Evolutionary conservation across 2,113 vertebrate genomes (phyloP), one percentile per base, ranked within the genome.

Genomic region (Pangasianodon gigas): DNA sequence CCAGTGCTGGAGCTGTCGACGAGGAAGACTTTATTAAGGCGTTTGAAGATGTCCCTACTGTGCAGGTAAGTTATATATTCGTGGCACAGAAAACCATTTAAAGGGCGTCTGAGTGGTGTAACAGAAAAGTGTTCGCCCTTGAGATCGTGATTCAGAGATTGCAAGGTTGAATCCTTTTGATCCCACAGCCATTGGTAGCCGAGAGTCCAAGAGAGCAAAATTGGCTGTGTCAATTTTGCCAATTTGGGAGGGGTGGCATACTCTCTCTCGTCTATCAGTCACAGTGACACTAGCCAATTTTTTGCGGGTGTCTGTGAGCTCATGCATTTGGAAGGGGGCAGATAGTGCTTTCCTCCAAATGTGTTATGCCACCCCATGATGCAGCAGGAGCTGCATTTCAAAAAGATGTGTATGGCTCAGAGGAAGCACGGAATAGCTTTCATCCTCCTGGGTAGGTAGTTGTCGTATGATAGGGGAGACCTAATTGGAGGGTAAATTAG

Each of bases 1-100:
- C 56, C 21, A 93, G 92, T 67, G 96, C 98, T 11, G 98, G 98
- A 88, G 98, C 97, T 69, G 96, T 99, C 1, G 98, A 99, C 93
- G 98, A 99, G 91, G 98, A 99, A 89, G 98, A 99, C 90, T 99
- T 99, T 90, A 98, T 98, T 87, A 98, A 97, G 94, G 97, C 97
- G 58, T 99, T 98, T 94, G 98, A 99, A 88, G 98, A 99, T 56
- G 98, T 98, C 44, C 98, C 98, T 86, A 90, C 96, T 0, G 95
- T 97, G 74, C 98, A 99, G 97, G 98, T 98, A 93, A 74, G 19
- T 46, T 13, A 44, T 13, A 26, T 11, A 46, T 37, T 29, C 32
- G 26, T 18, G 56, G 37, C 26, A 62, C 79, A 37, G 46, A 10
- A 44, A 19, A 11, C 48, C 26, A 32, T 81, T 52, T 81, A n/a